Evolutionary conservation across 37 sponge, comb jelly and placozoan species (phyloP), one percentile per base, ranked within the genome.

Genomic region (Geodia barretti): DNA sequence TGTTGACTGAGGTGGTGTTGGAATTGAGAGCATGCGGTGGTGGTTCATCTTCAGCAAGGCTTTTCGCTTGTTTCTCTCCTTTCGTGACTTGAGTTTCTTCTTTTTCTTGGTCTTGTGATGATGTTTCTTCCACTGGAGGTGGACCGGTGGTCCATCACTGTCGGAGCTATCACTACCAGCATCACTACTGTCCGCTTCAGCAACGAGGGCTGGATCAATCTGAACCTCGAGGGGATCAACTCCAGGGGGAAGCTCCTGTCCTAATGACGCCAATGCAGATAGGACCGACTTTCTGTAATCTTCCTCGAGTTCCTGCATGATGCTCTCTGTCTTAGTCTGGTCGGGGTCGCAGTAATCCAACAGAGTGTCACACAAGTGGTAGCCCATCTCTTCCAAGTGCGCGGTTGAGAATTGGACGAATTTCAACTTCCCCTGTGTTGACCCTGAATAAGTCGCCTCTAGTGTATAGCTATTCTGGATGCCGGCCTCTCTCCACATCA

Each of bases 341-440:
- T 98, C 99, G 24, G 99, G 99, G 69, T 98, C 99, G 60, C 97
- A 98, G 91, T 96, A 98, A 76, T 98, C 99, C 24, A 98, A 91
- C 20, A 98, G 63, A 25, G 99, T 96, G 77, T 98, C 99, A 77
- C 99, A 98, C 69, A 98, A 81, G 69, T 92, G 93, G 72, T 90
- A 80, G 32, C 99, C 99, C 91, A 98, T 94, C 21, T 41, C 58
- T 68, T 98, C 99, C 73, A 98, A 70, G 84, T 98, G 97, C 39
- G 33, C 14, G 34, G 79, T 79, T 32, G 82, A 74, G 86, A 98
- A 98, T 74, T 95, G 97, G 69, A 43, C 60, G 42, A 75, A 77
- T 1, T 36, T 30, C 62, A 62, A 77, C 64, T 73, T 79, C 8
- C 93, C 93, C 70, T 90, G 77, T 0, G 20, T 78, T 26, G 92